Base-by-base conservation (phyloP, 2,888 invertebrate species). In the Drosophila maculinotata region DNA sequence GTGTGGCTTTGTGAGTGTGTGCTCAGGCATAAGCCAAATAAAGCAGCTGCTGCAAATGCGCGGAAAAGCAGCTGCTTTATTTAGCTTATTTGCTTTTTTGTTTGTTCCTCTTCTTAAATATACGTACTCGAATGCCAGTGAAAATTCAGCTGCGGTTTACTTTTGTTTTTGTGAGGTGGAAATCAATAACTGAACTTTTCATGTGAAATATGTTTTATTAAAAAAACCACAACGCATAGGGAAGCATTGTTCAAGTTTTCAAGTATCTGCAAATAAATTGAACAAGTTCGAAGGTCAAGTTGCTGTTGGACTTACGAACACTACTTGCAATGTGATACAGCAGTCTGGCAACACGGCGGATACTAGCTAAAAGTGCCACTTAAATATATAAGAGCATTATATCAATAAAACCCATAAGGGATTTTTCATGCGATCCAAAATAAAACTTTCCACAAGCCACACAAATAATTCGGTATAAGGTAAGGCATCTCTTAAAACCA, bases 141-240 rank as follows among this genome's bases (percentile, higher is more conserved):
- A 33, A 9, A 23, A 17, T 15, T 10, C 33, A 23, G n/a, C 12
- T 33, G 33, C 30, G 25, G 10, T 8, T 44, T 44, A 5, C 25
- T 26, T 17, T 8, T n/a, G 20, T 23, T 25, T 17, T 17, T 12
- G 30, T 28, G 23, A 12, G 25, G 4, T 30, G 25, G 17, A 56
- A 65, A 66, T 65, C 65, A 65, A 64, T 64, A 65, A 12, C 44
- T 39, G 23, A 65, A 65, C 15, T 52, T 64, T 31, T 8, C 12
- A n/a, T 44, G 3, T 15, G 12, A 52, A 52, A 44, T 30, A 38
- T 45, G 26, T 58, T 60, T 35, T 60, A 25, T 31, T 26, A 14
- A 31, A 58, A 35, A 14, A 33, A 12, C 12, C 25, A 59, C 14
- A 57, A 26, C 7, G 8, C 20, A 9, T 6, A 23, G 23, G 7